These are phyloP conservation scores for Crotalus viridis DNA, from an alignment of 2,113 vertebrate genomes.

Conservation along the genomic window DNA sequence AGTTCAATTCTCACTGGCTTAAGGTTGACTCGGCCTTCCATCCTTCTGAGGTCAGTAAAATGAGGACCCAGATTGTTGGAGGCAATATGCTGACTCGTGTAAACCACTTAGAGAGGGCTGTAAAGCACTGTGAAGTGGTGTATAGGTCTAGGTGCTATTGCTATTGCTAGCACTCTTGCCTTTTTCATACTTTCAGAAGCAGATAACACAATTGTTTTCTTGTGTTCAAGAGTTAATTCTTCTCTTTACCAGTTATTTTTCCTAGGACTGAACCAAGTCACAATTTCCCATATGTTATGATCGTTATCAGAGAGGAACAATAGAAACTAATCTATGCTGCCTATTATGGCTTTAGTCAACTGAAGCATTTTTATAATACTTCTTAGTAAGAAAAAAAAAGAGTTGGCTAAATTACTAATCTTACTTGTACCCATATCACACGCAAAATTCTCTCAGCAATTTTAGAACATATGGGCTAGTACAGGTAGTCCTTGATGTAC, in stretches of 20 bases:
- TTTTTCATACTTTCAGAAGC: not conserved
- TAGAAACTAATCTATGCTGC: not conserved
- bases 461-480: not conserved
- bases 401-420: not conserved
- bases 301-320: not conserved
- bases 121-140: too few relatives aligned
- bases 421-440: not conserved
- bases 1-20: too few relatives aligned
- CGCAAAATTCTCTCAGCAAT: not conserved
- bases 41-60: too few relatives aligned
- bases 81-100: too few relatives aligned
- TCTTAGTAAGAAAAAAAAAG: not conserved
- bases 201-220: not conserved
- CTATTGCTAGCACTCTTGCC: not conserved
- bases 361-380: not conserved
- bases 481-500: not conserved
- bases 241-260: not conserved
- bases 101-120: too few relatives aligned
- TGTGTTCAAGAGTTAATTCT: not conserved
- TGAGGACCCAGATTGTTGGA: too few relatives aligned
- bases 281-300: not conserved
- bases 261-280: not conserved
- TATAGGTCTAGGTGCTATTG: too few relatives aligned
- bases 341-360: not conserved
- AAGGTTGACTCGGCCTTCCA: too few relatives aligned